Percentiles rank a stretch among this genome's conserved stretches.
phyloP scores from a whole-genome alignment of 2,888 invertebrate genomes.

The Phymatocera aterrima region DNA sequence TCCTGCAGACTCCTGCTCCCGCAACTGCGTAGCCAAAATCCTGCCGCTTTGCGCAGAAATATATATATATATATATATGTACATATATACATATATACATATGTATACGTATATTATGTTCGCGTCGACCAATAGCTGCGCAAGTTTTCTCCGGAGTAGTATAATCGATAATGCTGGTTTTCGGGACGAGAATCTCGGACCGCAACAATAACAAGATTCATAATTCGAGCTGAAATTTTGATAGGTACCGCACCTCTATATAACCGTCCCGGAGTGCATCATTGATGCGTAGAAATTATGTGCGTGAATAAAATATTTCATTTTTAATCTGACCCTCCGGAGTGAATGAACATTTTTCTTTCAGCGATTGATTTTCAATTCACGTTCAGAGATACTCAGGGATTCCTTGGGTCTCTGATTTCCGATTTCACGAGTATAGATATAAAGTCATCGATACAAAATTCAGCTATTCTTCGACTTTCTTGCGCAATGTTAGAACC shows the following conservation, averaged over 20 bases:
- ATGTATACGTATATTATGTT: not conserved
- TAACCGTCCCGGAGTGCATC: too few species aligned
- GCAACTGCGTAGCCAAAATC: not conserved
- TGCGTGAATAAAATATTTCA: too few species aligned
- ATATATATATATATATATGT: not conserved
- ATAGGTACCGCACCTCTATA: not conserved
- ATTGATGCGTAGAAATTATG: too few species aligned
- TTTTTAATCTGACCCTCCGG: too few species aligned
- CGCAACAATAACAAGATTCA: not conserved
- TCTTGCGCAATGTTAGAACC: too few species aligned
- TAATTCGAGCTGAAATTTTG: not conserved
- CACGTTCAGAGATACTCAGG: too few species aligned
- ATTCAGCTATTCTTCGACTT: too few species aligned
- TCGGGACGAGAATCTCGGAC: slow-evolving; percentile 4
- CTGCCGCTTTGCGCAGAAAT: slow-evolving; percentile 5
- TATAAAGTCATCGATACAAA: too few species aligned
- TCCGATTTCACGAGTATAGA: too few species aligned
- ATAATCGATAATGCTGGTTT: slow-evolving; percentile 21
- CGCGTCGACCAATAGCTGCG: slow-evolving; percentile 7
- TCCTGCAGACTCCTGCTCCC: not conserved
- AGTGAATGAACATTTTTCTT: too few species aligned
- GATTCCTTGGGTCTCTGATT: too few species aligned
- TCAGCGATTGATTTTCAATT: too few species aligned
- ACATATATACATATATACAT: not conserved
- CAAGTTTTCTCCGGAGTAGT: slow-evolving; percentile 2